Evolutionary conservation across 2,113 vertebrate species (phyloP).

Genomic region (Poecile atricapillus): DNA sequence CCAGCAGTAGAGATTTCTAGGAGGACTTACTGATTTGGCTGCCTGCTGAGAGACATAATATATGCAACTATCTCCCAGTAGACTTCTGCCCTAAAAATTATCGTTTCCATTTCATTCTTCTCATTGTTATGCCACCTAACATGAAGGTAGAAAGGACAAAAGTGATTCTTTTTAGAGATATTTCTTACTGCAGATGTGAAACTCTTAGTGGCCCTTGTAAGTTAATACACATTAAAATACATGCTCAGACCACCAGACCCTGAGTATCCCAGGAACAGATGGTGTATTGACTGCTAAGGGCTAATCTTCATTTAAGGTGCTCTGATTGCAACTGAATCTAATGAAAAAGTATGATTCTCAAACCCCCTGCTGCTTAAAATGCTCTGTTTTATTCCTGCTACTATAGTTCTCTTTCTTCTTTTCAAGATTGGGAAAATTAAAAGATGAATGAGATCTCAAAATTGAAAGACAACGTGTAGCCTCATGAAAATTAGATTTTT

Average conservation of each 20-base stretch:
- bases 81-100: not conserved
- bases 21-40: not conserved
- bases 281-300: not conserved
- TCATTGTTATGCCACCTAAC: not conserved
- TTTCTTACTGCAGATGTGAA: not conserved
- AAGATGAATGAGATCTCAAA: not conserved
- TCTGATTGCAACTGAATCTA: not conserved
- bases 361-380: not conserved
- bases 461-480: not conserved
- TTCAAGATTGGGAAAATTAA: not conserved
- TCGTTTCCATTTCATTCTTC: not conserved
- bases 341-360: not conserved
- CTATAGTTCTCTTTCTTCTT: not conserved
- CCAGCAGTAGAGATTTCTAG: not conserved
- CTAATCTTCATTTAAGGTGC: not conserved
- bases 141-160: not conserved
- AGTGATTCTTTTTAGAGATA: not conserved
- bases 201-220: not conserved
- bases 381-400: not conserved
- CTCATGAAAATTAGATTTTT: conserved; percentile 7
- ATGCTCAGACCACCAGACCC: not conserved
- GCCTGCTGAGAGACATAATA: not conserved
- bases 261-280: not conserved
- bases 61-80: not conserved
- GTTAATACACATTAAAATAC: not conserved